Conservation (phyloP, 92 coral and sea anemone genomes). For the Siderastrea siderea region DNA sequence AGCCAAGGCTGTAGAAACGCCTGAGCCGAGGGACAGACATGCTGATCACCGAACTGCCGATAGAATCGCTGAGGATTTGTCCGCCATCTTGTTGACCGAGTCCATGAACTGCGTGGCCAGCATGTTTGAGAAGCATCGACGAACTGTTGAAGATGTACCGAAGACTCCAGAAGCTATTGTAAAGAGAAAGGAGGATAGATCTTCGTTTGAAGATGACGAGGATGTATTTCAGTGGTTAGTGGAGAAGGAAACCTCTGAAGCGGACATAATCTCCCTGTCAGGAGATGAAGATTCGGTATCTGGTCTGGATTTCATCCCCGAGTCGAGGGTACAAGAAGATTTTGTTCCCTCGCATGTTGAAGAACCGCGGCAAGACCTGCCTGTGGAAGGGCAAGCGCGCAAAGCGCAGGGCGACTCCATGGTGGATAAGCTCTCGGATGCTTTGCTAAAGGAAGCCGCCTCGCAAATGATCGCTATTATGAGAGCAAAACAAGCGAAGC, state of each 20-base stretch:
- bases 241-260: slow-evolving; percentile 63
- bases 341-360: slow-evolving; percentile 27
- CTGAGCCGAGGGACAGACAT: slow-evolving; percentile 9
- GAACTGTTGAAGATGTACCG: slow-evolving; percentile 14
- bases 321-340: slow-evolving; percentile 9
- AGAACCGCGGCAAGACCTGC: slow-evolving; percentile 22
- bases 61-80: slow-evolving; percentile 69
- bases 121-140: slow-evolving; percentile 68
- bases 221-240: slow-evolving; percentile 31
- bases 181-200: background rate
- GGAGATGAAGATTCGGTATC: slow-evolving; percentile 75
- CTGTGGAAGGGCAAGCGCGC: background rate
- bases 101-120: slow-evolving; percentile 69
- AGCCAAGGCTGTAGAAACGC: background rate
- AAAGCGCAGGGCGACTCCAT: slow-evolving; percentile 50
- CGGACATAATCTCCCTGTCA: slow-evolving; percentile 66
- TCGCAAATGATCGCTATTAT: slow-evolving; percentile 90
- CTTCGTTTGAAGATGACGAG: slow-evolving; percentile 28
- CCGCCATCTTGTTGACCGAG: slow-evolving; percentile 68
- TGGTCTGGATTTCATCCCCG: slow-evolving; percentile 43
- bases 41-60: slow-evolving; percentile 49
- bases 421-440: slow-evolving; percentile 76
- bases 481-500: slow-evolving; percentile 74
- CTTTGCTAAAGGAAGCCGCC: slow-evolving; percentile 88
- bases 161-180: background rate